Conservation (phyloP, 1,140 invertebrate genomes). For the Homalodisca vitripennis region DNA sequence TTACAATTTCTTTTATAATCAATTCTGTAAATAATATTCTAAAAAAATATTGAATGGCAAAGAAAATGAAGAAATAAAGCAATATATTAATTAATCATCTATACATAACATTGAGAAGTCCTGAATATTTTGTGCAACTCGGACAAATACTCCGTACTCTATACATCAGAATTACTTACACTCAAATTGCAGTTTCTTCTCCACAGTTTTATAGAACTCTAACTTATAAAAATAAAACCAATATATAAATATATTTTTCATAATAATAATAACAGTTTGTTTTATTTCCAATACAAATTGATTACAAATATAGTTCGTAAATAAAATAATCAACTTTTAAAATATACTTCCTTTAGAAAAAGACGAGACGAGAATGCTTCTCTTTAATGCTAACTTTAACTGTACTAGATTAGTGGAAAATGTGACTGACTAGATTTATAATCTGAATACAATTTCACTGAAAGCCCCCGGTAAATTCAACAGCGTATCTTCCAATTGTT, state of each 20-base stretch:
- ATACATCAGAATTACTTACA: neutral
- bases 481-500: too few relatives aligned
- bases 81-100: slow-evolving; percentile 1
- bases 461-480: too few relatives aligned
- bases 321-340: neutral
- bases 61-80: neutral
- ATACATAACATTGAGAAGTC: neutral
- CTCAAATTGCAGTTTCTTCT: neutral
- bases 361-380: too few relatives aligned
- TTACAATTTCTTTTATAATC: slow-evolving; percentile 7
- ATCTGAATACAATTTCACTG: too few relatives aligned
- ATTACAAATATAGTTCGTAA: neutral
- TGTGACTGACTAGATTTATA: too few relatives aligned
- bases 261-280: neutral
- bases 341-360: too few relatives aligned
- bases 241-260: neutral
- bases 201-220: neutral
- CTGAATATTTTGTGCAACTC: neutral
- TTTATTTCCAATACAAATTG: neutral
- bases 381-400: too few relatives aligned
- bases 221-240: neutral
- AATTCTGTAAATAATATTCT: slow-evolving; percentile 2
- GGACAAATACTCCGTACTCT: neutral
- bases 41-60: neutral
- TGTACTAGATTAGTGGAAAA: too few relatives aligned